Conservation (phyloP, 1,140 invertebrate genomes). For the Gonatopus flavifemur region DNA sequence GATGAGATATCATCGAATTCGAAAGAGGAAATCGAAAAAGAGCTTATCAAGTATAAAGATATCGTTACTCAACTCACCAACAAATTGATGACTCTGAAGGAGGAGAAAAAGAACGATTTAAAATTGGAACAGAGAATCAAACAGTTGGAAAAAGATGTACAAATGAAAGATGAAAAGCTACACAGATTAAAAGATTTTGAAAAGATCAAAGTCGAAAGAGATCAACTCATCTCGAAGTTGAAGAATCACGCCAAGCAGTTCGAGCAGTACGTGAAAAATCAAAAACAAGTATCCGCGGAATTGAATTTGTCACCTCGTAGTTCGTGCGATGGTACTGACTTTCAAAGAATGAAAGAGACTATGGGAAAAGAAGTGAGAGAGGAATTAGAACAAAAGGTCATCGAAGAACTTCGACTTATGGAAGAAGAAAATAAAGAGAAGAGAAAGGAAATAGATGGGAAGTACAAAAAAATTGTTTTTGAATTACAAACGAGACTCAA, state of each 20-base stretch:
- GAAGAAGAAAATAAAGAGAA: conserved; percentile 36
- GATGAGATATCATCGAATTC: conserved; percentile 15
- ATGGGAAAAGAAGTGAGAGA: conserved; percentile 43
- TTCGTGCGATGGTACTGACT: conserved; percentile 33
- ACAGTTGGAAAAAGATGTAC: conserved; percentile 40
- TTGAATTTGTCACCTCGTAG: conserved; percentile 42
- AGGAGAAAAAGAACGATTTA: conserved; percentile 21
- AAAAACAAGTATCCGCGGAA: conserved; percentile 45
- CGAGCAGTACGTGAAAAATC: conserved; percentile 46
- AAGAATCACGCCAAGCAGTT: conserved; percentile 50
- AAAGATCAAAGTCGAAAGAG: conserved; percentile 44
- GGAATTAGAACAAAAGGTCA: conserved; percentile 47
- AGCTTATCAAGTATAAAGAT: conserved; percentile 37
- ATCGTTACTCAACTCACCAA: conserved; percentile 26
- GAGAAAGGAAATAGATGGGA: conserved; percentile 38
- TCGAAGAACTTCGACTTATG: conserved; percentile 40
- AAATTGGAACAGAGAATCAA: conserved; percentile 34
- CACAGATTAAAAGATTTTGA: conserved; percentile 39
- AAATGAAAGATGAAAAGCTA: conserved; percentile 37
- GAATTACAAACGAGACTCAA: conserved; percentile 37
- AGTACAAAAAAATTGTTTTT: conserved; percentile 35
- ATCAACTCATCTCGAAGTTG: conserved; percentile 40
- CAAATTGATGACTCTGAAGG: conserved; percentile 28
- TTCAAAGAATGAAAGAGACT: conserved; percentile 45
- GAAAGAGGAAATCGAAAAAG: conserved; percentile 34